These are phyloP conservation scores for Oreochromis mossambicus DNA, from an alignment of 2,797 vertebrate species.

Conservation along the genomic window DNA sequence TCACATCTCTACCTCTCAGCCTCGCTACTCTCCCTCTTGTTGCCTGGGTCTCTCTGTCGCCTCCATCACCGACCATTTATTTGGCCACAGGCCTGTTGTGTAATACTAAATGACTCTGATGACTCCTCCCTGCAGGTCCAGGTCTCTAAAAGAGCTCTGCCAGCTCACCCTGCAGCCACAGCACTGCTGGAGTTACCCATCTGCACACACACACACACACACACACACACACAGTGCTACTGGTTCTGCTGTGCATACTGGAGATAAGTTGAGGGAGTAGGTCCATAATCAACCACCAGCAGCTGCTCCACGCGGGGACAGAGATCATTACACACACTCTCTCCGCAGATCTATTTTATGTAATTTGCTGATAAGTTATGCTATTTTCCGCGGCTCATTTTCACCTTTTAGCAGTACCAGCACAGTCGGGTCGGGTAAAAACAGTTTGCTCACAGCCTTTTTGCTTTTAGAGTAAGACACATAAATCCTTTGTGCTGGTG, in stretches of 20 bases:
- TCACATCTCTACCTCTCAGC: neutral
- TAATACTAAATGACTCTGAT: conserved; percentile 45
- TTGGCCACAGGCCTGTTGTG: conserved; percentile 35
- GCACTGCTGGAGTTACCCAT: neutral
- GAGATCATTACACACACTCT: neutral
- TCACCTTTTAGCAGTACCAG: conserved; percentile 20
- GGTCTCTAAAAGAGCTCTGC: conserved; percentile 18
- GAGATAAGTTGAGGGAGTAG: conserved; percentile 51
- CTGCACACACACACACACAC: neutral
- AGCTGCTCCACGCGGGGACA: conserved; percentile 6
- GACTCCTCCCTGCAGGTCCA: conserved; percentile 12
- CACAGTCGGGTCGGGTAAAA: neutral
- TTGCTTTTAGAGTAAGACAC: neutral
- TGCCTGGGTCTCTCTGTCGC: neutral
- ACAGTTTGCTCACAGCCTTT: neutral
- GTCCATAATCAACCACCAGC: conserved; percentile 34
- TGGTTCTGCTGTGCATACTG: neutral
- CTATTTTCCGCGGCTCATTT: conserved; percentile 34
- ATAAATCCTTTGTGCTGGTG: neutral
- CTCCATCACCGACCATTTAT: neutral
- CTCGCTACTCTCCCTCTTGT: neutral
- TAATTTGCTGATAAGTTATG: conserved; percentile 13
- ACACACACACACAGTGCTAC: neutral
- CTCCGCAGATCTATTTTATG: neutral
- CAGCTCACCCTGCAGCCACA: conserved; percentile 9